Conservation (phyloP, 2,113 vertebrate species). For the Gorsachius goisagi region DNA sequence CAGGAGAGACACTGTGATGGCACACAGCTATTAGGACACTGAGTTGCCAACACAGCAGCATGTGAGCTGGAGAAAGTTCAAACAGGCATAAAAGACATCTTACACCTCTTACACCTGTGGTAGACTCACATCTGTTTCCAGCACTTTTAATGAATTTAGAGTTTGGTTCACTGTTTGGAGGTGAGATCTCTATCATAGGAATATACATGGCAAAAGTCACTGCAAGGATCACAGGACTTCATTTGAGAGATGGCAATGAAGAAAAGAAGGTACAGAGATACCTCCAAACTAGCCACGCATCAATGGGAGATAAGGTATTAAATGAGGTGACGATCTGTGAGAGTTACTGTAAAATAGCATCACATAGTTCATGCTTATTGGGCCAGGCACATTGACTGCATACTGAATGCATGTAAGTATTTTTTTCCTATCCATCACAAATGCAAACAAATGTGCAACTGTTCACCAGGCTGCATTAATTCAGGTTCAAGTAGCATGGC, state of each 20-base stretch:
- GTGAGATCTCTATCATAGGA: background rate
- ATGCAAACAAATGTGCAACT: background rate
- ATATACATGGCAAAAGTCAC: background rate
- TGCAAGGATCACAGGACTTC: background rate
- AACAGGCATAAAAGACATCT: background rate
- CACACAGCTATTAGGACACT: background rate
- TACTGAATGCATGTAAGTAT: accelerated
- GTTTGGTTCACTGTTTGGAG: background rate
- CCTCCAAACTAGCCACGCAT: background rate
- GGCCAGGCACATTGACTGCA: background rate
- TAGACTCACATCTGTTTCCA: background rate
- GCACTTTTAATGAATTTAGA: background rate
- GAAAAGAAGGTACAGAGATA: background rate
- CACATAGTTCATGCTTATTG: background rate
- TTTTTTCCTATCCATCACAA: background rate
- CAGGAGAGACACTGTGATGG: background rate
- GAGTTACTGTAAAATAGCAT: background rate
- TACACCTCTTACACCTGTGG: background rate
- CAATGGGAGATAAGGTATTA: background rate
- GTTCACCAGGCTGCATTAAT: background rate
- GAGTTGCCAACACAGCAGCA: background rate
- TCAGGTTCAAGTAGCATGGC: background rate
- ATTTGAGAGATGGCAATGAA: background rate
- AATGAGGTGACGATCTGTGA: background rate
- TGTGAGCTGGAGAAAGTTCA: background rate